Evolutionary conservation across 2,113 vertebrate species (phyloP), one percentile per base, ranked within the genome.

Genomic region (Clupea harengus): DNA sequence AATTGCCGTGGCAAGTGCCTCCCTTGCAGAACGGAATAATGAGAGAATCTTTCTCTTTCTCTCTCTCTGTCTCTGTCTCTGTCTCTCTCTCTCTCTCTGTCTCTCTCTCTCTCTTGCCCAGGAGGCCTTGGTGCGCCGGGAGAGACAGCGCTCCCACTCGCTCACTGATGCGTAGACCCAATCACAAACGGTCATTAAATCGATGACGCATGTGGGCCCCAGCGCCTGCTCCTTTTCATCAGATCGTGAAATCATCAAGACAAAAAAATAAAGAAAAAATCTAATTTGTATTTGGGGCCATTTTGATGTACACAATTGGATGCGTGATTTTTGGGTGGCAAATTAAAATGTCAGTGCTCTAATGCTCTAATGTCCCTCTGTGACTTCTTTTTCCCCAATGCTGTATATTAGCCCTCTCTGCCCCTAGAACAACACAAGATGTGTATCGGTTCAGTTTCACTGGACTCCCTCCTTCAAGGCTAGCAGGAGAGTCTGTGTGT

Each of bases 271-370:
- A 75, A 28, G 11, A 44, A 39, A 17, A 28, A 13, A 39, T 78
- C 28, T 78, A 13, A 78, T 78, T 32, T 39, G 13, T 78, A 28
- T 78, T 32, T 32, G 72, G 54, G 20, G 72, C 72, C 64, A 78
- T 78, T 78, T 78, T 32, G 72, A 78, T 39, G 17, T 11, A 78
- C 15, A 32, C 72, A 39, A 78, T 78, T 32, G 72, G 28, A 4
- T 78, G 32, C 28, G 64, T 39, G 32, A 78, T 39, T 78, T 78
- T 28, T 28, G 6, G 11, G 28, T 13, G 72, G 39, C 13, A 39
- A 78, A 78, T 78, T 13, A 39, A 78, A 78, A 78, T 78, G 72
- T 78, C 72, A 78, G 72, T 15, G 28, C 72, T 78, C 67, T 75
- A 32, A 54, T 8, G 1, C 11, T 10, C 2, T 0, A 2, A 13